A percentile compares a stretch with the other conserved stretches of the same genome.
phyloP scores from a whole-genome alignment of 1,140 invertebrate genomes.

The Pantala flavescens region DNA sequence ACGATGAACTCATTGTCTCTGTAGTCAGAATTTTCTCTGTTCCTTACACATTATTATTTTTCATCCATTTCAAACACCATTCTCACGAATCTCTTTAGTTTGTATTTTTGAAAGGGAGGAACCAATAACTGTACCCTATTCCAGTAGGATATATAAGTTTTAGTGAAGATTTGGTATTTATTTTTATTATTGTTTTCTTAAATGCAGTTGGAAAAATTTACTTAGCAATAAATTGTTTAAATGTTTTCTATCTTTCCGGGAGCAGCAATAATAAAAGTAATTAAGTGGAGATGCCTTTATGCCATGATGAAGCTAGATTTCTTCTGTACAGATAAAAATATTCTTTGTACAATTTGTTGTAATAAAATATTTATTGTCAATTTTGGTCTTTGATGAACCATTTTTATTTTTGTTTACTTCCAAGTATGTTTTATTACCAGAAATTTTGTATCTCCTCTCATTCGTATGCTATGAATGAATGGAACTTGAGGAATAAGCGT shows the following conservation, averaged over 20 bases:
- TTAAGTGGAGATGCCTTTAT: not conserved
- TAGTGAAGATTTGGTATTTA: not conserved
- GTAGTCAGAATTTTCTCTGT: not conserved
- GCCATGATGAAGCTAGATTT: not conserved
- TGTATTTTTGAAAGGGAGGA: not conserved
- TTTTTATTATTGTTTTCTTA: not conserved
- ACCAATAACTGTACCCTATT: constrained; percentile 12
- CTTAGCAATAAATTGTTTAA: not conserved
- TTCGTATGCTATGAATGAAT: not conserved
- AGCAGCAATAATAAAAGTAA: not conserved
- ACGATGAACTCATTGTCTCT: not conserved
- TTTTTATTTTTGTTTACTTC: constrained; percentile 3
- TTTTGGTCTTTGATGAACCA: constrained; percentile 1
- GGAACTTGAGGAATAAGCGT: too few species aligned
- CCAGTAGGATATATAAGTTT: not conserved
- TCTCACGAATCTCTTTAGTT: constrained; percentile 15
- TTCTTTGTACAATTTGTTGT: constrained; percentile 8
- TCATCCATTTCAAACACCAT: constrained; percentile 11
- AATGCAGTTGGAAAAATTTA: not conserved
- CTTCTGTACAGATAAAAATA: not conserved
- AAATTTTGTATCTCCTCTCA: not conserved
- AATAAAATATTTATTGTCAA: constrained; percentile 6
- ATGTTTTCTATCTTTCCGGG: not conserved
- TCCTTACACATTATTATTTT: constrained; percentile 12
- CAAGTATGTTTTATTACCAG: not conserved